Percentiles rank a stretch among this genome's conserved stretches.
Evolutionary conservation across 1,140 invertebrate genomes (phyloP).

Genomic region (Eriosoma lanigerum): DNA sequence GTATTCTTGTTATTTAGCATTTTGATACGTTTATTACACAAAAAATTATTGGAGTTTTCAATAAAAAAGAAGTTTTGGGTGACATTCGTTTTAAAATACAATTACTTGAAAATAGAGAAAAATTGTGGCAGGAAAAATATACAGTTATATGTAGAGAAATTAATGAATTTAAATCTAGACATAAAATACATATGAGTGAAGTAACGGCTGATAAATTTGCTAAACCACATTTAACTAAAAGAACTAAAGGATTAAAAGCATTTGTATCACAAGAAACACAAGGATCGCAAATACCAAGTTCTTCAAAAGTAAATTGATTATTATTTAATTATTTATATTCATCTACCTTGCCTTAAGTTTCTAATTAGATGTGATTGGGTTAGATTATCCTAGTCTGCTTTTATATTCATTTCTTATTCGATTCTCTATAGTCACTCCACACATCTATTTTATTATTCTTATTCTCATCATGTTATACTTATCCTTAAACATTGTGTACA

Average conservation of each 20-base stretch:
- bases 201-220: not conserved
- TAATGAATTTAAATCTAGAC: not conserved
- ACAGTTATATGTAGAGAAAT: not conserved
- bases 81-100: not conserved
- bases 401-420: too few relatives aligned
- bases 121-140: not conserved
- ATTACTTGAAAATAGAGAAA: not conserved
- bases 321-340: too few relatives aligned
- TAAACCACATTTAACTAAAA: not conserved
- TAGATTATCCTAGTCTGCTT: too few relatives aligned
- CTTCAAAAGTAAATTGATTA: conserved; percentile 11
- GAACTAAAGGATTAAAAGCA: conserved; percentile 37
- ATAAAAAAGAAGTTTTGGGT: not conserved
- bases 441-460: too few relatives aligned
- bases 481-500: too few relatives aligned
- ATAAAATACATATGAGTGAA: not conserved
- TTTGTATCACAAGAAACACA: not conserved
- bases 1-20: conserved; percentile 5
- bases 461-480: too few relatives aligned
- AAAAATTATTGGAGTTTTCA: not conserved
- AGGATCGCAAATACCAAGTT: too few relatives aligned
- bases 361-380: too few relatives aligned
- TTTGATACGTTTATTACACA: conserved; percentile 23
- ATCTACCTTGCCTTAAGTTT: too few relatives aligned
- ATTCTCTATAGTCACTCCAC: too few relatives aligned